A percentile compares a stretch with the other conserved stretches of the same genome.
phyloP scores from a whole-genome alignment of 2,797 vertebrate genomes.

The Danio choprae region DNA sequence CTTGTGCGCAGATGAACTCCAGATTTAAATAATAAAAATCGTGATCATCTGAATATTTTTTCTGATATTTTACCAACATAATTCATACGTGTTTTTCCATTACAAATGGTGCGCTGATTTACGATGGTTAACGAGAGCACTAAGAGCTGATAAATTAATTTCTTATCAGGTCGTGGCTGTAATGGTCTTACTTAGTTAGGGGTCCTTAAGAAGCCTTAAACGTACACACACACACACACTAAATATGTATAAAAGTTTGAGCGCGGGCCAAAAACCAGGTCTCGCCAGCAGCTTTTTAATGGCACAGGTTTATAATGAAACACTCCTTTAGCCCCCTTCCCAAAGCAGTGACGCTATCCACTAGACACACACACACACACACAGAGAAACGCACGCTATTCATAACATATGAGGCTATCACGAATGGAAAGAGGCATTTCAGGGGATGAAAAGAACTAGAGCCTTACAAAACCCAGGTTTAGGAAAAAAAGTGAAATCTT shows the following conservation, averaged over 20 bases:
- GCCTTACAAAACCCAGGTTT: constrained; percentile 33
- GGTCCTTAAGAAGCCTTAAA: constrained; percentile 15
- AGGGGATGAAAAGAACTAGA: constrained; percentile 48
- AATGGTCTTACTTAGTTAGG: constrained; percentile 38
- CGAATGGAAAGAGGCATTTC: constrained; percentile 57
- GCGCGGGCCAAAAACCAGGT: constrained; percentile 72
- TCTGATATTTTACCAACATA: constrained; percentile 29
- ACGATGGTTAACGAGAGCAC: background rate
- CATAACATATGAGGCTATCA: constrained; percentile 72
- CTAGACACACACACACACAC: constrained; percentile 70
- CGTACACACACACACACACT: constrained; percentile 21
- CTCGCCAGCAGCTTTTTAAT: constrained; percentile 76
- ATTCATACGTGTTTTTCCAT: constrained; percentile 39
- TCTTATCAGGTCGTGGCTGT: constrained; percentile 10
- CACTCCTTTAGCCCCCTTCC: constrained; percentile 76
- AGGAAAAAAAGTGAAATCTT: background rate
- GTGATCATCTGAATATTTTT: constrained; percentile 32
- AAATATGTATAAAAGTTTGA: constrained; percentile 46
- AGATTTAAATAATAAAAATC: constrained; percentile 51
- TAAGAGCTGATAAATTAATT: background rate
- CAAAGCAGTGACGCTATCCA: constrained; percentile 78
- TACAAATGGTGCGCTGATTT: constrained; percentile 25
- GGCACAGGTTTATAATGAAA: constrained; percentile 82
- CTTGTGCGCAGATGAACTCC: constrained; percentile 25
- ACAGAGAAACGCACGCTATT: constrained; percentile 74